These are phyloP conservation scores for Tenthredo amoena DNA, from an alignment of 2,888 invertebrate species.

Conservation along the genomic window DNA sequence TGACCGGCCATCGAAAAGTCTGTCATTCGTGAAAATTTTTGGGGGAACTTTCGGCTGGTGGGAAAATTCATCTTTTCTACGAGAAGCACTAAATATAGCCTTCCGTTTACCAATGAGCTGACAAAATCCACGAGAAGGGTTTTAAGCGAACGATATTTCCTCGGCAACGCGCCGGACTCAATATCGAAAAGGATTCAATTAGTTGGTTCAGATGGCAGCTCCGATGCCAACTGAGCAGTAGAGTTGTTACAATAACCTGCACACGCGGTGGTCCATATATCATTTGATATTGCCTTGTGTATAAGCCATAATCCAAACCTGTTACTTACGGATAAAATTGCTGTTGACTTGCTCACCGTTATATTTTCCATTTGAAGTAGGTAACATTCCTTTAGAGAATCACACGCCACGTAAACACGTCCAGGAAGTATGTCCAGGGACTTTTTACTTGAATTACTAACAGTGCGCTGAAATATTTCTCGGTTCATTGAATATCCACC, in stretches of 20 bases:
- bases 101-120: not conserved
- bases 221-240: constrained; percentile 50
- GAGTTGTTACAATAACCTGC: constrained; percentile 52
- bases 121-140: constrained; percentile 7
- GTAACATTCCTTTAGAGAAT: constrained; percentile 27
- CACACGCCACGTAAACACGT: constrained; percentile 15
- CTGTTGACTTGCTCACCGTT: constrained; percentile 43
- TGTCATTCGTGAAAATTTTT: not conserved
- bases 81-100: not conserved
- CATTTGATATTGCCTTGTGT: constrained; percentile 51
- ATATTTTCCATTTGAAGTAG: constrained; percentile 30
- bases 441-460: not conserved
- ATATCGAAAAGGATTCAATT: constrained; percentile 52
- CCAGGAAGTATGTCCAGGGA: not conserved
- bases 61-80: not conserved
- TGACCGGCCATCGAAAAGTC: not conserved
- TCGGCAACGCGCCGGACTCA: constrained; percentile 37
- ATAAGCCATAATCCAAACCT: constrained; percentile 49
- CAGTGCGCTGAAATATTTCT: not conserved
- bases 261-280: constrained; percentile 51
- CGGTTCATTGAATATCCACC: not conserved
- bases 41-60: not conserved
- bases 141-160: constrained; percentile 20
- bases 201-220: constrained; percentile 50
- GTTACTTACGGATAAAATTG: constrained; percentile 49